phyloP scores from a whole-genome alignment of 2,797 vertebrate genomes.

The Arremon brunneinucha region DNA sequence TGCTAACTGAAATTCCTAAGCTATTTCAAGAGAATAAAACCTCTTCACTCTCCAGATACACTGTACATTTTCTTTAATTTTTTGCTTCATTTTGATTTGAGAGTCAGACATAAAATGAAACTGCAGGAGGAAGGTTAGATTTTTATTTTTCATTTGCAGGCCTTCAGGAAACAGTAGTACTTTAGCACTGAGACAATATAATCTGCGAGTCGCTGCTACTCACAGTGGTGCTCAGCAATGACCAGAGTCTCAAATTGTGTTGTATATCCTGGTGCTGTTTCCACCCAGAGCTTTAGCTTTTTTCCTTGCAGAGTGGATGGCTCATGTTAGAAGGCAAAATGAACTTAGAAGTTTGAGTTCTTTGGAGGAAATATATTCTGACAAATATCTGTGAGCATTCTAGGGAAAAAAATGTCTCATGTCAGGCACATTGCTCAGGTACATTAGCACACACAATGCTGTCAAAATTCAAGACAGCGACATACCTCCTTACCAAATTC shows the following conservation, averaged over 20 bases:
- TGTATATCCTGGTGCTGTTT: conserved; percentile 35
- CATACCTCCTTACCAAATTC: background rate
- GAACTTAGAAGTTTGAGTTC: conserved; percentile 51
- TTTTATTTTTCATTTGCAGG: background rate
- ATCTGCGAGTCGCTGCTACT: background rate
- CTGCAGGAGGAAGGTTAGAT: background rate
- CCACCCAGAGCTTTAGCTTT: conserved; percentile 19
- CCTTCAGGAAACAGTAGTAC: background rate
- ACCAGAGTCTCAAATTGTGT: background rate
- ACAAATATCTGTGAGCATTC: conserved; percentile 39
- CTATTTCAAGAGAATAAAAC: background rate
- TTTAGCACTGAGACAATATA: background rate
- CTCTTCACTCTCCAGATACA: background rate
- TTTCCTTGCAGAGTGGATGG: background rate
- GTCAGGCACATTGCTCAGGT: conserved; percentile 38
- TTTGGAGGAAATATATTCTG: conserved; percentile 53
- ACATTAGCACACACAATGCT: conserved; percentile 23
- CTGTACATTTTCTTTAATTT: background rate
- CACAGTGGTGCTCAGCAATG: conserved; percentile 28
- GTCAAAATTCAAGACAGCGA: conserved; percentile 2
- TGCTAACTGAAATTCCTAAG: background rate
- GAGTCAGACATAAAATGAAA: conserved; percentile 3
- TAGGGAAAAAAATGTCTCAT: conserved; percentile 27
- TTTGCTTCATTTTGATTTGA: background rate
- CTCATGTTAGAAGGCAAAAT: conserved; percentile 55